Evolutionary conservation across 1,140 invertebrate genomes (phyloP), one percentile per base, ranked within the genome.

Genomic region (Camponotus vicinus): DNA sequence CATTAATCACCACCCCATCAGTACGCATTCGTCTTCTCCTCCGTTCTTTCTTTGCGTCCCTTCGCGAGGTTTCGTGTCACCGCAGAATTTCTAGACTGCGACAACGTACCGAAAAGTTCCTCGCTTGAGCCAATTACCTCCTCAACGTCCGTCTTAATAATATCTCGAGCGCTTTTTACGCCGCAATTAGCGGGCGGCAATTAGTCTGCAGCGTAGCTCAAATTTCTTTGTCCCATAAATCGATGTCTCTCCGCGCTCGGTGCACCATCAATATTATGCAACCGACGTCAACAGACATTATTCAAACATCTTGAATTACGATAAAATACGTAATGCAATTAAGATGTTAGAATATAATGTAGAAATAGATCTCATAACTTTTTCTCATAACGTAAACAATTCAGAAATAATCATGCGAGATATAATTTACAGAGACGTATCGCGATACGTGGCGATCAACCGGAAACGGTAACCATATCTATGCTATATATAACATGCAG

Each of bases 1-100:
- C 84, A 85, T 85, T 91, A 89, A 91, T 91, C 90, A 91, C 83
- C 40, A 42, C 75, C 57, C 66, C 59, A 67, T 84, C 86, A 78
- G 21, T 82, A 57, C 59, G 21, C 64, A 52, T 57, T 15, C 77
- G 45, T 77, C 86, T 87, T 88, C 75, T 84, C 42, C 55, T 64
- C 57, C 52, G 55, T 70, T 76, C 59, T 70, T 66, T 73, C 84
- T 78, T 76, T n/a, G 32, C 67, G 40, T 66, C 8, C 27, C 55
- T n/a, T 80, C 52, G n/a, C 66, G 40, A 34, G 85, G 61, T 86
- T 86, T 70, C 64, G 21, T 45, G 66, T 27, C 49, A 66, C 77
- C 85, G 52, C 78, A 82, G 63, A 66, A 76, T 85, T 78, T 85
- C 73, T 27, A 66, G 11, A 18, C 45, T 32, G 45, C 63, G 45